phyloP scores from a whole-genome alignment of 2,797 vertebrate genomes.

The Acanthis flammea region DNA sequence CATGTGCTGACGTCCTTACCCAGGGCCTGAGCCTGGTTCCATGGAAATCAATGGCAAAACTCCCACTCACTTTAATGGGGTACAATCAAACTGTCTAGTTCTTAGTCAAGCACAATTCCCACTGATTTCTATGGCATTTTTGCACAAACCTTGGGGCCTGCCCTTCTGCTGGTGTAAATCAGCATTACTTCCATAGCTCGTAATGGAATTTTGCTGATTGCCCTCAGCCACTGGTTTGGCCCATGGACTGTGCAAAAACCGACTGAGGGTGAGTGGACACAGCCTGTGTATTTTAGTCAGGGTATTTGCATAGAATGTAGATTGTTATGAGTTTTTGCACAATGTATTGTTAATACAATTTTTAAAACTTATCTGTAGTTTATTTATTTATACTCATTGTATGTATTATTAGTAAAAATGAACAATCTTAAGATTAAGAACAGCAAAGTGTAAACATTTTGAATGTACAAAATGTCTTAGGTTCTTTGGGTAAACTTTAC shows the following conservation, averaged over 20 bases:
- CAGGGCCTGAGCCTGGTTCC: slow-evolving; percentile 33
- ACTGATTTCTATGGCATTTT: slow-evolving; percentile 45
- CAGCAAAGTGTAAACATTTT: slow-evolving; percentile 66
- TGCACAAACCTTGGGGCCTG: not conserved
- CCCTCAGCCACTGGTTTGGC: not conserved
- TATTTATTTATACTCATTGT: slow-evolving; percentile 81
- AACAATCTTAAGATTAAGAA: slow-evolving; percentile 62
- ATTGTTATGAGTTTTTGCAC: slow-evolving; percentile 75
- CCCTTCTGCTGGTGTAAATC: not conserved
- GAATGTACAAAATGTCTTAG: slow-evolving; percentile 77
- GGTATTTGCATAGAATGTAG: slow-evolving; percentile 84
- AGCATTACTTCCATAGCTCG: not conserved
- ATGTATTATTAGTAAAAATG: slow-evolving; percentile 68
- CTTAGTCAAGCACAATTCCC: slow-evolving; percentile 54
- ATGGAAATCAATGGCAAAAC: slow-evolving; percentile 39
- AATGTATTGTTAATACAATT: slow-evolving; percentile 75
- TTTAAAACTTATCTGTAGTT: slow-evolving; percentile 75
- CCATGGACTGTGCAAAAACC: slow-evolving; percentile 51
- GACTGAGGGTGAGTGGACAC: slow-evolving; percentile 54
- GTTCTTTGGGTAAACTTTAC: slow-evolving; percentile 54
- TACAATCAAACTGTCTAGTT: slow-evolving; percentile 55
- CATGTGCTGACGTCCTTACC: slow-evolving; percentile 32
- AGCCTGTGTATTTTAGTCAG: slow-evolving; percentile 76
- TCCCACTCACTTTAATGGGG: slow-evolving; percentile 27
- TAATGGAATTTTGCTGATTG: not conserved